These are phyloP conservation scores for Astropecten irregularis DNA, from an alignment of 53 echinoderm and acorn worm species.

Conservation along the genomic window DNA sequence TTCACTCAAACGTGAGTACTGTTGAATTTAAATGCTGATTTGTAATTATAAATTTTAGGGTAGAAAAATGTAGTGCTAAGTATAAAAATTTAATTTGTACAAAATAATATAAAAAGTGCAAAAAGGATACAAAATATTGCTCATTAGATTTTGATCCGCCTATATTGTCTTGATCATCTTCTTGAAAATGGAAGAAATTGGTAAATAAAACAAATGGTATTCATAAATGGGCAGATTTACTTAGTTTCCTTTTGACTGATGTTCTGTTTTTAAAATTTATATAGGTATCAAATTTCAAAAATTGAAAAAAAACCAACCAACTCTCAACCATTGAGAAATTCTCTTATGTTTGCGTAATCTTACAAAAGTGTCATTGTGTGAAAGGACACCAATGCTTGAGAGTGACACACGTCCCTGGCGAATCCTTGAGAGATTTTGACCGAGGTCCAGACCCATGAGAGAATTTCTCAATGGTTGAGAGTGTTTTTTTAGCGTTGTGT, in stretches of 20 bases:
- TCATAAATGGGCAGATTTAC: background rate
- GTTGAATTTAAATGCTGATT: background rate
- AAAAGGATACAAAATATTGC: slow-evolving; percentile 37
- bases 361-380: too few species aligned
- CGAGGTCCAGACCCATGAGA: too few species aligned
- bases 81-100: slow-evolving; percentile 6
- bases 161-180: background rate
- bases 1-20: background rate
- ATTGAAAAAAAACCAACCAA: too few species aligned
- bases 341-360: too few species aligned
- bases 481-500: too few species aligned
- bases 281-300: too few species aligned
- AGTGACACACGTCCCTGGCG: too few species aligned
- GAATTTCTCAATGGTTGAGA: too few species aligned
- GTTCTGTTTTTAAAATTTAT: background rate
- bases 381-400: too few species aligned
- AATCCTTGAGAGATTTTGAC: too few species aligned
- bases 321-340: too few species aligned
- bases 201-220: background rate
- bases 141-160: background rate
- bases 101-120: background rate
- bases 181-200: background rate
- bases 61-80: background rate
- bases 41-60: background rate
- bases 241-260: background rate